Percentiles rank a stretch among this genome's conserved stretches.
Conservation (phyloP, 2,113 vertebrate genomes). For the Orcinus orca region DNA sequence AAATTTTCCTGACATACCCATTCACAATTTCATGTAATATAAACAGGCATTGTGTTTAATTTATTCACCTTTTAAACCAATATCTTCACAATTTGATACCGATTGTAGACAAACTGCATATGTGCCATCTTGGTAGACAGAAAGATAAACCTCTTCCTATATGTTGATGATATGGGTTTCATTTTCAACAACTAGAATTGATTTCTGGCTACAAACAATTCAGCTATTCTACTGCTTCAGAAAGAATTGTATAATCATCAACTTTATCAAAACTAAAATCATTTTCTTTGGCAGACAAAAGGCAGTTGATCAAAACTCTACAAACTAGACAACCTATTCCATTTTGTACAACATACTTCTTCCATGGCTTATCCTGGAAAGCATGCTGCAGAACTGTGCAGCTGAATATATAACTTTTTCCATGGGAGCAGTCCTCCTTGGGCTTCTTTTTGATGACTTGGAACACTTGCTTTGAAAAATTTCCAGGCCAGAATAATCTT, state of each 20-base stretch:
- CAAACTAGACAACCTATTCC: neutral
- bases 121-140: neutral
- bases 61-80: constrained; percentile 33
- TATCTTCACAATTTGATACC: neutral
- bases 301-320: constrained; percentile 41
- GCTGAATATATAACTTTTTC: neutral
- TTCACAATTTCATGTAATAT: neutral
- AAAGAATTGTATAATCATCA: neutral
- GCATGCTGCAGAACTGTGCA: neutral
- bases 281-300: constrained; percentile 61
- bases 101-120: neutral
- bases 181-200: constrained; percentile 52
- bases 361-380: neutral
- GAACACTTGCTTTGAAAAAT: constrained; percentile 51
- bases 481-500: constrained; percentile 30
- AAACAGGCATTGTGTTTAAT: neutral
- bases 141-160: neutral
- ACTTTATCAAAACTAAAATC: constrained; percentile 61
- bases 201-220: constrained; percentile 57
- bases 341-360: constrained; percentile 13
- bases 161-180: neutral
- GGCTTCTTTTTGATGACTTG: constrained; percentile 11
- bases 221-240: neutral
- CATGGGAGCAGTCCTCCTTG: neutral
- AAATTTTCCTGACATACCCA: neutral